Conservation (phyloP, 92 coral and sea anemone genomes). For the Siderastrea siderea region DNA sequence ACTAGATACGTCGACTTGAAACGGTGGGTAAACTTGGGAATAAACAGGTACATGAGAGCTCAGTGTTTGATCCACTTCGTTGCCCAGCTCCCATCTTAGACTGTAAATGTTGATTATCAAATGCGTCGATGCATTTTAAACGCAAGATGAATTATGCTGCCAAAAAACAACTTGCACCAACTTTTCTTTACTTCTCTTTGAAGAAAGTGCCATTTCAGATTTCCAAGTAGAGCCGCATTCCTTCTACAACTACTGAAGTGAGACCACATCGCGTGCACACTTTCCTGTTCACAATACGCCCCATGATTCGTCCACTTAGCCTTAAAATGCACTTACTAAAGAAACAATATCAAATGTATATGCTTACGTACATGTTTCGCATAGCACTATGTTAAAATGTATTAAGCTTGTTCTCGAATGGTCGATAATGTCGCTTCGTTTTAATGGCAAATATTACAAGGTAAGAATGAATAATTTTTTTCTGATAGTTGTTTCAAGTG, state of each 20-base stretch:
- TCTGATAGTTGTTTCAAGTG: background rate
- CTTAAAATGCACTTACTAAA: conserved; percentile 6
- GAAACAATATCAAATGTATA: conserved; percentile 16
- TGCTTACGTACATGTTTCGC: conserved; percentile 21
- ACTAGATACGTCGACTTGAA: background rate
- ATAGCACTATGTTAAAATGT: conserved; percentile 22
- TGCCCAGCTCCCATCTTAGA: background rate
- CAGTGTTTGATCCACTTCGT: background rate
- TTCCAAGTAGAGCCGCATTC: background rate
- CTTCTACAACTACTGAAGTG: background rate
- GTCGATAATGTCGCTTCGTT: conserved; percentile 17
- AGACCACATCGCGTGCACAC: conserved; percentile 22
- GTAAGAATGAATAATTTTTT: conserved; percentile 8
- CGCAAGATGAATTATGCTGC: background rate
- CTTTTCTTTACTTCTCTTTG: background rate
- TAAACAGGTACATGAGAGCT: background rate
- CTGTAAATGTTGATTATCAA: background rate
- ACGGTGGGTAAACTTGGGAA: background rate
- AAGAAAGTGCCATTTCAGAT: background rate
- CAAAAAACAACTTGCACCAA: no score
- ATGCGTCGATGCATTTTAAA: no score
- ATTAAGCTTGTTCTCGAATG: background rate
- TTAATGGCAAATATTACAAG: background rate
- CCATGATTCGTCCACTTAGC: background rate
- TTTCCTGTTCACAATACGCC: conserved; percentile 5